These are phyloP conservation scores for Dioctria rufipes DNA, from an alignment of 2,888 invertebrate species.

Conservation along the genomic window DNA sequence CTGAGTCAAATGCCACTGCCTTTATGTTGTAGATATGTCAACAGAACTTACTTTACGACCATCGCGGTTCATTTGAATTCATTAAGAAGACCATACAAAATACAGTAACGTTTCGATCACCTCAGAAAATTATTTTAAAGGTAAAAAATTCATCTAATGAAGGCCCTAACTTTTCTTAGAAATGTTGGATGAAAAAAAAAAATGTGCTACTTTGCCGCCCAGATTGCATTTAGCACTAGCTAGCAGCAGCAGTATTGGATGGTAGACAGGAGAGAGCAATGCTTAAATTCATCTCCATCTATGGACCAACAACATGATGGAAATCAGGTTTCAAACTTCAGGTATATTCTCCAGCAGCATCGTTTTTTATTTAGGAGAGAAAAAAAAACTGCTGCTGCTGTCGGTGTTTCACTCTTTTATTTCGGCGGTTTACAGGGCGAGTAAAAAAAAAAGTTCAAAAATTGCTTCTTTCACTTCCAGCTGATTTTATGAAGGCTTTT, in stretches of 20 bases:
- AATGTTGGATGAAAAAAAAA: background rate
- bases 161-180: background rate
- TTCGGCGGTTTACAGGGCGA: too few relatives aligned
- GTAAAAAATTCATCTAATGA: background rate
- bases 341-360: too few relatives aligned
- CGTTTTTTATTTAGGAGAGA: too few relatives aligned
- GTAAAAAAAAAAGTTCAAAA: too few relatives aligned
- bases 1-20: too few relatives aligned
- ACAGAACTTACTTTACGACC: background rate
- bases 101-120: background rate
- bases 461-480: too few relatives aligned
- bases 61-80: background rate
- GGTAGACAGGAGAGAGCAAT: background rate
- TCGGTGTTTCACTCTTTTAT: too few relatives aligned
- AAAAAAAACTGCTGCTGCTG: too few relatives aligned
- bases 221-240: background rate
- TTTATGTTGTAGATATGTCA: too few relatives aligned
- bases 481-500: too few relatives aligned
- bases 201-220: background rate
- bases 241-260: background rate
- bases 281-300: background rate
- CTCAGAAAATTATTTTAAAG: background rate
- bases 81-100: background rate
- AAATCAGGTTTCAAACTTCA: slow-evolving; percentile 1
- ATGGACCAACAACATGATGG: background rate